Evolutionary conservation across 2,888 invertebrate genomes (phyloP), one percentile per base, ranked within the genome.

Genomic region (Agrilus mali): DNA sequence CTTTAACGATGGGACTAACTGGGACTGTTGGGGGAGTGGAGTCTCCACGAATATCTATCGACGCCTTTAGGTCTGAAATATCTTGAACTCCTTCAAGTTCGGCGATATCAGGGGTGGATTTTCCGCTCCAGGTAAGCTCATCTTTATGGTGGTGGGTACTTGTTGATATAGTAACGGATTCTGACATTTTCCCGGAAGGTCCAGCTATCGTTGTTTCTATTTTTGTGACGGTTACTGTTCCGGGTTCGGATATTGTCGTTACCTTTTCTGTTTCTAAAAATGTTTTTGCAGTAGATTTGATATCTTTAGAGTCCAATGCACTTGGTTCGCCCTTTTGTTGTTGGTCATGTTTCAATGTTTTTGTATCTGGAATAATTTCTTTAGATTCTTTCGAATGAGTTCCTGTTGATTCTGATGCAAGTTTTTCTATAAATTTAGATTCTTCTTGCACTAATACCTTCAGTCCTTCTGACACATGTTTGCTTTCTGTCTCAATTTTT

Each of bases 1-100:
- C 61, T 48, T 56, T 58, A 33, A 60, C 50, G 41, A 59, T 57
- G 6, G 81, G 81, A 60, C 81, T 80, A 1, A 79, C 79, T 17
- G 81, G 80, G 7, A 77, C 80, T 17, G 81, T 81, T 34, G 81
- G 80, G 46, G 81, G 81, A 22, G 81, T 81, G 45, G 76, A 69
- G 22, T 68, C 69, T 50, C 73, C 67, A 15, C 58, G 58, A 51
- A 61, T 59, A 54, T 62, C 58, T 56, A 60, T 60, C 43, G 62
- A 60, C 41, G 59, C 56, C 40, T 54, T 53, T 22, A 60, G 41
- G 41, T 60, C 59, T 44, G 60, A 55, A 36, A 55, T 52, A 50
- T 61, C 60, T 44, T 57, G 58, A 41, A 56, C 51, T 46, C 56
- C 55, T 42, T 57, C 57, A 10, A 59, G 51, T 35, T 60, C 60